Base-by-base conservation (phyloP, 2,797 vertebrate genomes). In the Rhinogobio ventralis region DNA sequence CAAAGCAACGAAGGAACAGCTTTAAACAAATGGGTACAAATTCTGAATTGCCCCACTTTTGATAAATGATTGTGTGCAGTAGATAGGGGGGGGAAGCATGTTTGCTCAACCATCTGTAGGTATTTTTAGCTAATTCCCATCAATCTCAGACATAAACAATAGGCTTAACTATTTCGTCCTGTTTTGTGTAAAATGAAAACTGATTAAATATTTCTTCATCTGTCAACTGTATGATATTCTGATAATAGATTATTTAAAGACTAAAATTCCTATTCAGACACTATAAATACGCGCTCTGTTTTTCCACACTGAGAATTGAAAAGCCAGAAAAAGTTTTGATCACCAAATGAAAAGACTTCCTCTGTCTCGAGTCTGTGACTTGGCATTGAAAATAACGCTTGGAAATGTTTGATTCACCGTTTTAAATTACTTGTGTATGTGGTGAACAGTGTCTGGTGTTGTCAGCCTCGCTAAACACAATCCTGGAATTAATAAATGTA, bases 21-120 rank as follows among this genome's bases (percentile, higher is more conserved):
- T 85, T 57, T 51, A 69, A 45, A 89, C 81, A 91, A 90, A 86
- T 86, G 89, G 81, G 86, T 51, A 76, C 84, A 76, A 85, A 73
- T 75, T 80, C 89, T 84, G 91, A 86, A 88, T 90, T 88, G 89
- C 89, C 87, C 90, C 85, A 89, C 91, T 92, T 92, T 94, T 92
- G 93, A 91, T 91, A 90, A 91, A 94, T 93, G 90, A 91, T 86
- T 82, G 79, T 86, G 85, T 84, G 45, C 45, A 11, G 55, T 13
- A 69, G 90, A 90, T 84, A 79, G 81, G 55, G 82, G 53, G 85
- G 72, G n/a, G n/a, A n/a, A n/a, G n/a, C n/a, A n/a, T n/a, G n/a
- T 88, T 86, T 88, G n/a, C 45, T 62, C 6, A 64, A 46, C 30
- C 39, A 69, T 68, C 84, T 25, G 45, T 15, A 57, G 23, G 6